A percentile compares a stretch with the other conserved stretches of the same genome.
These are phyloP conservation scores for Procambarus virginalis DNA, from an alignment of 1,140 invertebrate genomes.

Conservation along the genomic window DNA sequence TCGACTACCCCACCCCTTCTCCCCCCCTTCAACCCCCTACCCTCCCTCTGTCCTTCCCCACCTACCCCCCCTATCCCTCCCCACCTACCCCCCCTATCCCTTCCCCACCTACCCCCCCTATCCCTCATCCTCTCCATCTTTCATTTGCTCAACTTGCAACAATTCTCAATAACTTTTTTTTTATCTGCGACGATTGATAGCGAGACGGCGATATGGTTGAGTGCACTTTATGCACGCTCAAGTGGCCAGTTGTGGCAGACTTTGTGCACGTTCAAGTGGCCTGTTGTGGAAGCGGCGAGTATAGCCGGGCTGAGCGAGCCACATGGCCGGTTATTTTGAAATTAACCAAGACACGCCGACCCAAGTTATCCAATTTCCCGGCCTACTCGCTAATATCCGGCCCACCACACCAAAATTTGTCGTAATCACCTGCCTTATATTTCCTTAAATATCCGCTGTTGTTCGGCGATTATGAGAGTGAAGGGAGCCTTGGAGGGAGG, in stretches of 20 bases:
- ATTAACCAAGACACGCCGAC: slow-evolving; percentile 24
- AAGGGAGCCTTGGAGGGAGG: too few relatives aligned
- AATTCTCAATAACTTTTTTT: too few relatives aligned
- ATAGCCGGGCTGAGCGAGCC: background rate
- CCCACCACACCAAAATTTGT: slow-evolving; percentile 17
- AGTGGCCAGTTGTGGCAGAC: too few relatives aligned
- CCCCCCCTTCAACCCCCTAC: background rate
- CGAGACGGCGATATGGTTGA: too few relatives aligned
- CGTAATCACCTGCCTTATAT: slow-evolving; percentile 36
- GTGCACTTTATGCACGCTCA: too few relatives aligned
- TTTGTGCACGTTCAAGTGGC: too few relatives aligned
- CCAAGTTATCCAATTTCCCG: slow-evolving; percentile 56
- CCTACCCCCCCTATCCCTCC: background rate
- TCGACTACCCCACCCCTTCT: background rate
- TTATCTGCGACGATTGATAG: too few relatives aligned
- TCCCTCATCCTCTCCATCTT: slow-evolving; percentile 16
- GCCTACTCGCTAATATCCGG: slow-evolving; percentile 50
- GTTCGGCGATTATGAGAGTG: too few relatives aligned
- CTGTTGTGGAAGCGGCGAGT: too few relatives aligned
- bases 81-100: background rate
- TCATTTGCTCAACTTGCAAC: too few relatives aligned
- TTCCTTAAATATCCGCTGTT: slow-evolving; percentile 24
- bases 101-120: background rate
- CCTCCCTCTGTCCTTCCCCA: background rate
- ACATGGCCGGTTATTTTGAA: slow-evolving; percentile 25